Base-by-base conservation (phyloP, 2,797 vertebrate species). In the Taeniopygia guttata region DNA sequence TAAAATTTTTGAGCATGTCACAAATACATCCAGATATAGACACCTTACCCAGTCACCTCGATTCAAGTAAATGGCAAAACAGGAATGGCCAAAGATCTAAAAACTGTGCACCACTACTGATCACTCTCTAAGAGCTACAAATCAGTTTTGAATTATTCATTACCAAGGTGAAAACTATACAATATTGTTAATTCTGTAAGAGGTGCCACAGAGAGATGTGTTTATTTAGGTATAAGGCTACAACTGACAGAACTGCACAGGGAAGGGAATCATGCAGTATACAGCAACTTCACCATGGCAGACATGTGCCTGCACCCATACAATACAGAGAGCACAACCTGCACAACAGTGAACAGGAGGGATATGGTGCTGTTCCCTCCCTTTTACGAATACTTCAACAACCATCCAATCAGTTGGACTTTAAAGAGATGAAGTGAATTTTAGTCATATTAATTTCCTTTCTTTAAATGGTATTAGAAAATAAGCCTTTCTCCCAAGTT, bases 401-500 rank as follows among this genome's bases (percentile, higher is more conserved):
- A 82, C 30, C 45, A 48, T 40, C 34, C 55, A 36, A 70, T 87
- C 46, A 40, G 16, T 32, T 40, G 14, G 34, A 76, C 51, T 73
- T 73, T 18, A 77, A 11, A 83, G 62, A 46, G 52, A 48, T 68
- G 8, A 92, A 62, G 23, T 29, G 30, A 73, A 84, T 81, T 88
- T 76, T 51, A 79, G 54, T n/a, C 4, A 10, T 45, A 59, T 68
- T 88, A 46, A 84, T 87, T 86, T 32, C 17, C 13, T 62, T 85
- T 52, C 58, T 80, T 80, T 23, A 88, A 95, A 81, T 8, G 69
- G 8, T 45, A 77, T 84, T 94, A 87, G 63, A 90, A 94, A 90
- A 88, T 42, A 72, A 42, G 67, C 20, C 34, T 75, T 75, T 43
- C 43, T 80, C 18, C 55, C 14, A 86, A 77, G 21, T 59, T 93